These are phyloP conservation scores for Microchrysa polita DNA, from an alignment of 2,888 invertebrate species.

Conservation along the genomic window DNA sequence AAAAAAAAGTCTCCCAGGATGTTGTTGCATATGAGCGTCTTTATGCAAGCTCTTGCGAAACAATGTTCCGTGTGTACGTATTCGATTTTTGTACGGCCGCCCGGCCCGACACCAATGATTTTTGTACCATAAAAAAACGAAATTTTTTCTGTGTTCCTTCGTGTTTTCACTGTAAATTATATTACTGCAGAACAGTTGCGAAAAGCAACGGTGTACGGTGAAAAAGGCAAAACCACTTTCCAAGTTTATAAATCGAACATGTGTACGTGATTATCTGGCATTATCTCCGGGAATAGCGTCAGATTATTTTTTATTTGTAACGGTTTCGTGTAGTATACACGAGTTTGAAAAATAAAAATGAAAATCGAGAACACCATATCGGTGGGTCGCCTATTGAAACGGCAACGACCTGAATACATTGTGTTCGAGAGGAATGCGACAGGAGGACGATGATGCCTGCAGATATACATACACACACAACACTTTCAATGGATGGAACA, in stretches of 20 bases:
- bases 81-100: not conserved
- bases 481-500: too few species aligned
- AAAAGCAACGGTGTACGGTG: not conserved
- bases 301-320: constrained; percentile 26
- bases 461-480: too few species aligned
- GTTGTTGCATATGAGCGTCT: not conserved
- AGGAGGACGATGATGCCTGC: too few species aligned
- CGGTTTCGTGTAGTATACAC: not conserved
- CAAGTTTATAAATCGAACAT: constrained; percentile 38
- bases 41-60: not conserved
- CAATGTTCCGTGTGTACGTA: not conserved
- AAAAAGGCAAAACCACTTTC: constrained; percentile 5
- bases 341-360: not conserved
- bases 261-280: constrained; percentile 24
- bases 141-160: not conserved
- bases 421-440: too few species aligned
- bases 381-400: too few species aligned
- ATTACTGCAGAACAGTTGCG: constrained; percentile 1
- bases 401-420: too few species aligned
- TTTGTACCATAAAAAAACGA: too few species aligned
- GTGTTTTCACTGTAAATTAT: not conserved
- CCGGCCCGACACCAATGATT: not conserved
- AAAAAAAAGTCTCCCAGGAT: constrained; percentile 1
- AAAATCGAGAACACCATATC: too few species aligned
- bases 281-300: constrained; percentile 10